A percentile compares a stretch with the other conserved stretches of the same genome.
Evolutionary conservation across 2,888 invertebrate genomes (phyloP).

Genomic region (Amorpha juglandis): DNA sequence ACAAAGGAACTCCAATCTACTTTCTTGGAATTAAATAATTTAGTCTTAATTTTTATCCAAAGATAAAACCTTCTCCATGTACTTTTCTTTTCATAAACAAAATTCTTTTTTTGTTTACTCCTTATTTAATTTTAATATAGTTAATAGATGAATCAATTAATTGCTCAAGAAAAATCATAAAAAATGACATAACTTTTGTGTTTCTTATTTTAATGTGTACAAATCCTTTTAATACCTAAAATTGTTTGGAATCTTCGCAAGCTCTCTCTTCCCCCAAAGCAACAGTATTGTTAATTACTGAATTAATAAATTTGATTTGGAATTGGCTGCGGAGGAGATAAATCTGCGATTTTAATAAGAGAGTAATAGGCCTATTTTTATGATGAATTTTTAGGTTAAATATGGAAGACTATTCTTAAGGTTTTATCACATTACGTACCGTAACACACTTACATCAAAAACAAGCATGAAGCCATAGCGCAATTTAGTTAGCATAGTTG

Average conservation of each 20-base stretch:
- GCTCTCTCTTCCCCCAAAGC: slow-evolving; percentile 50
- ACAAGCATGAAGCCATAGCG: slow-evolving; percentile 2
- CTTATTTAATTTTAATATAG: background rate
- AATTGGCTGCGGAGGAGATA: slow-evolving; percentile 54
- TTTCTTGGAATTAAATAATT: slow-evolving; percentile 57
- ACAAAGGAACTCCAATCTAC: slow-evolving; percentile 58
- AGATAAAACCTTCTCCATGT: slow-evolving; percentile 43
- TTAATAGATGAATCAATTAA: background rate
- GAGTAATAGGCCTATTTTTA: slow-evolving; percentile 34
- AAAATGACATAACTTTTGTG: background rate
- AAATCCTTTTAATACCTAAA: slow-evolving; percentile 43
- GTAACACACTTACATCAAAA: slow-evolving; percentile 12
- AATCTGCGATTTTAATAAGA: slow-evolving; percentile 60
- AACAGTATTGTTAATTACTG: slow-evolving; percentile 65
- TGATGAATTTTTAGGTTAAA: background rate
- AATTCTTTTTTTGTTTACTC: background rate
- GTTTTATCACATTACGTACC: background rate
- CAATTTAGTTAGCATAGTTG: slow-evolving; percentile 11
- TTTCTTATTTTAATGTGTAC: slow-evolving; percentile 35
- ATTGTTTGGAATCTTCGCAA: slow-evolving; percentile 42
- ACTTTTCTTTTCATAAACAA: background rate
- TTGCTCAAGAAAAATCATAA: background rate
- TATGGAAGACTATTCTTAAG: background rate
- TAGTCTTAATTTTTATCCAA: slow-evolving; percentile 54
- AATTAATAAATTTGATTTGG: slow-evolving; percentile 67